Evolutionary conservation across 1,140 invertebrate species (phyloP).

Genomic region (Cryptotermes secundus): DNA sequence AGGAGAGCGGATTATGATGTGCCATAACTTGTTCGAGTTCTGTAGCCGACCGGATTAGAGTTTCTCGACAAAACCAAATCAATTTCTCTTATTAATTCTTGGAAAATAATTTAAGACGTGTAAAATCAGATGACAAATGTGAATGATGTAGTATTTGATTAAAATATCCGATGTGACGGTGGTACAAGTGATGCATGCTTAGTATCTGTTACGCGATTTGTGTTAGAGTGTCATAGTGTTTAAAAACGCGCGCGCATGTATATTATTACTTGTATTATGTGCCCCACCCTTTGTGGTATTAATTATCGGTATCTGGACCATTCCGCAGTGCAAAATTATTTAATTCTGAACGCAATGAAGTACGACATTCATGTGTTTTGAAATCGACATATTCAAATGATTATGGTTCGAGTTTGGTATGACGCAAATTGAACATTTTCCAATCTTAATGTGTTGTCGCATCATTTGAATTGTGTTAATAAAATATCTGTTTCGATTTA

Average conservation of each 20-base stretch:
- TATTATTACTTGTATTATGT: no score
- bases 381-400: background rate
- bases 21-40: background rate
- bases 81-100: background rate
- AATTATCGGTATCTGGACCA: background rate
- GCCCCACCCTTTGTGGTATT: background rate
- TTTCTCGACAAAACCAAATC: background rate
- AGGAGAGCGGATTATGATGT: background rate
- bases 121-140: background rate
- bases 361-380: background rate
- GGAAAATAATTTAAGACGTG: background rate
- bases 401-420: background rate
- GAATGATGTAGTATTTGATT: background rate
- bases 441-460: background rate
- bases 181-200: background rate
- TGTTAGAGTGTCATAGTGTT: background rate
- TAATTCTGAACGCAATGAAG: background rate
- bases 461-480: no score
- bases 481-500: no score
- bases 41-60: background rate
- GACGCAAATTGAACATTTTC: background rate
- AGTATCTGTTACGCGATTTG: background rate
- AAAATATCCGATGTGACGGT: background rate
- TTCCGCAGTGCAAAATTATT: background rate
- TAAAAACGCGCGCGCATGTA: background rate